These are phyloP conservation scores for Apis florea DNA, from an alignment of 1,140 invertebrate genomes.

Conservation along the genomic window DNA sequence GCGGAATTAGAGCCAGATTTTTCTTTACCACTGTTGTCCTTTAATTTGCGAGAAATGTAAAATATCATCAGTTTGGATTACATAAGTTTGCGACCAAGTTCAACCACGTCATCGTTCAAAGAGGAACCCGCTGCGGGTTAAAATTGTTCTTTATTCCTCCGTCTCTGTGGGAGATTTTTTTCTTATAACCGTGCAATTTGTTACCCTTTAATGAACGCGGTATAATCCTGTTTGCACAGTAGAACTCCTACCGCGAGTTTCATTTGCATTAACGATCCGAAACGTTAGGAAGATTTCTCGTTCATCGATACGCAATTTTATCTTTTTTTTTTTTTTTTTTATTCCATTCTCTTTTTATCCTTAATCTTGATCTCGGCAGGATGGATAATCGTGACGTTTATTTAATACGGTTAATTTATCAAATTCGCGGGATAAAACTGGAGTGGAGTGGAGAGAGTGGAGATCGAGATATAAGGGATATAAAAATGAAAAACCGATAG, in stretches of 20 bases:
- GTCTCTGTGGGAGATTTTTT: not conserved
- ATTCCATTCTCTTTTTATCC: not conserved
- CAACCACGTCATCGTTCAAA: not conserved
- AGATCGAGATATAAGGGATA: constrained; percentile 16
- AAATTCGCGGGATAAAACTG: not conserved
- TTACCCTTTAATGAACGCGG: constrained; percentile 1
- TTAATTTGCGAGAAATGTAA: constrained; percentile 44
- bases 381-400: not conserved
- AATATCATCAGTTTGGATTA: constrained; percentile 27
- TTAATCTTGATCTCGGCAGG: not conserved
- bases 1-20: constrained; percentile 44
- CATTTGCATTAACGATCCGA: not conserved
- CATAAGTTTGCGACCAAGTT: not conserved
- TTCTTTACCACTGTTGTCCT: constrained; percentile 26
- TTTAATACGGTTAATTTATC: constrained; percentile 32
- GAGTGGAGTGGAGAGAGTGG: constrained; percentile 7
- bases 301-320: not conserved
- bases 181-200: not conserved
- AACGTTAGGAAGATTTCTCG: not conserved
- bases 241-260: not conserved
- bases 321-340: not conserved
- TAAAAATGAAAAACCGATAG: not conserved
- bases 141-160: not conserved
- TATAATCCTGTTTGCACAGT: not conserved
- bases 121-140: not conserved